Base-by-base conservation (phyloP, 2,888 invertebrate genomes). In the Ellobium chinense region DNA sequence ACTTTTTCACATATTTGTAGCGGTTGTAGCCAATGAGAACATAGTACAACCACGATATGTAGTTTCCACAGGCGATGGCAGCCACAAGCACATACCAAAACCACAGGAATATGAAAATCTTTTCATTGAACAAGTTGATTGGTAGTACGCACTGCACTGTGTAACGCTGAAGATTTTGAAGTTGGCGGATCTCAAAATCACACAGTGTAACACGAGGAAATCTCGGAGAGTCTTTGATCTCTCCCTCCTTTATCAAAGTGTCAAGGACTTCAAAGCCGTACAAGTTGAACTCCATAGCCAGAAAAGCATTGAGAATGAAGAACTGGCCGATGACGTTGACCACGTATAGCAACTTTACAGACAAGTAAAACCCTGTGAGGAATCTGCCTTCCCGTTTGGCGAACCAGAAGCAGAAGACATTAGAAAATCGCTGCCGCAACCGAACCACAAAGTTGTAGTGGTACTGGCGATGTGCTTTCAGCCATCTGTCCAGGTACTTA, bases 81-180 rank as follows among this genome's bases (percentile, higher is more conserved):
- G 89, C 85, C 54, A 90, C 82, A 29, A 89, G 75, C 69, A 89
- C 84, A 29, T 88, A 84, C 91, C 91, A 92, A 84, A 92, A 92
- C 92, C 92, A 92, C 65, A 92, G 85, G 82, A 92, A 92, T 54
- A 92, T 89, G 86, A 91, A 92, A 60, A 92, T 92, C 84, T 92
- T 92, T 82, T 92, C 92, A 83, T 91, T 92, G 80, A 90, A 91
- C 58, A 91, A 78, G 74, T 91, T 91, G 46, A 91, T 90, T 9
- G 91, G 90, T 76, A 91, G 85, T n/a, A 90, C 90, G 81, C 90
- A 90, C 77, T 90, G 91, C 63, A 90, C 89, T 0, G 83, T 83
- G 80, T 80, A 81, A 9, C 79, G 60, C 88, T 81, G 81, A 7
- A 79, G 56, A 29, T 82, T 82, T 5, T 56, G 60, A 46, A 82